phyloP scores from a whole-genome alignment of 2,888 invertebrate species.

The Crioceris asparagi region DNA sequence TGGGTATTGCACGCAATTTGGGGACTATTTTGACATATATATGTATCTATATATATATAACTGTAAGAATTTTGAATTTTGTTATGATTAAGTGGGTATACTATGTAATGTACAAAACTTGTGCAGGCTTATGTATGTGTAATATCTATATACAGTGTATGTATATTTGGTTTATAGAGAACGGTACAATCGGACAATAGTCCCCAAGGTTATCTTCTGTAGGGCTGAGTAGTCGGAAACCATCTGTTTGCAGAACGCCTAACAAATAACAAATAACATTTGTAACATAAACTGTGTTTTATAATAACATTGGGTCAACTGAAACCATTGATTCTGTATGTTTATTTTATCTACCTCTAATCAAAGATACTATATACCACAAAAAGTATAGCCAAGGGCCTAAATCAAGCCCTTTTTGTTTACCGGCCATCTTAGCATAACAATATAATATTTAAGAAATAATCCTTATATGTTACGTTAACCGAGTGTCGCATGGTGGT shows the following conservation, averaged over 20 bases:
- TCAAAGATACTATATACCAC: constrained; percentile 44
- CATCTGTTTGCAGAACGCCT: no score
- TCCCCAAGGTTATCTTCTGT: constrained; percentile 19
- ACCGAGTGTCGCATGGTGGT: constrained; percentile 42
- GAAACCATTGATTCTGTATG: constrained; percentile 42
- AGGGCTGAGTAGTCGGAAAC: constrained; percentile 16
- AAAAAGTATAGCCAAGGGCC: constrained; percentile 37
- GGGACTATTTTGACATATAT: constrained; percentile 25
- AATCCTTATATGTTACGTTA: constrained; percentile 40
- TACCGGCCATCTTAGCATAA: constrained; percentile 39
- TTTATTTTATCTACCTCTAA: constrained; percentile 41
- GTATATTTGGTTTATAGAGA: constrained; percentile 13
- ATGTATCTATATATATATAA: no score
- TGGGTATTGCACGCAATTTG: constrained; percentile 29
- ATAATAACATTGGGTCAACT: constrained; percentile 37
- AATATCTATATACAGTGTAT: constrained; percentile 28
- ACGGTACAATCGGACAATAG: no score
- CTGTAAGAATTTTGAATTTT: constrained; percentile 25
- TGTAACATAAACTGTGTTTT: constrained; percentile 38
- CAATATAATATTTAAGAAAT: constrained; percentile 43
- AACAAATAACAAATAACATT: constrained; percentile 38
- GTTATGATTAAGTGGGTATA: constrained; percentile 17
- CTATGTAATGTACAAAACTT: constrained; percentile 24
- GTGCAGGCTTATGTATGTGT: constrained; percentile 25
- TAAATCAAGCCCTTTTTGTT: constrained; percentile 27